Conservation (phyloP, 2,888 invertebrate genomes). For the Ophion costatus region DNA sequence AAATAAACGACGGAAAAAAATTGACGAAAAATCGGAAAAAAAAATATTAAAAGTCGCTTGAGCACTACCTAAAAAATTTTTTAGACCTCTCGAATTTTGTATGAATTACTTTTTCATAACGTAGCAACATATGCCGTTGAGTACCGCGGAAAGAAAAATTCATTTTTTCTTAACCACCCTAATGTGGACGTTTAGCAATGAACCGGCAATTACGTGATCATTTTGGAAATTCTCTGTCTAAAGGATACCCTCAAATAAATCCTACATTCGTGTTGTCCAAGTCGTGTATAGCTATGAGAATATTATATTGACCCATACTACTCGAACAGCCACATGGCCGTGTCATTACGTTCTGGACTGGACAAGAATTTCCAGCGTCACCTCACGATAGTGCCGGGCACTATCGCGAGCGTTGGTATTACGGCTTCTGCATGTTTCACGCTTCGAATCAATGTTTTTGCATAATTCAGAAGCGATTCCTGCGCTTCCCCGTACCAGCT, state of each 20-base stretch:
- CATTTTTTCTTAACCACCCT: too few species aligned
- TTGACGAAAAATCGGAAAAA: too few species aligned
- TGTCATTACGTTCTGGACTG: constrained; percentile 63
- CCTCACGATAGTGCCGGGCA: constrained; percentile 1
- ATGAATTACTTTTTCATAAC: too few species aligned
- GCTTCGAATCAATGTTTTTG: constrained; percentile 77
- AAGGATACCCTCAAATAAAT: constrained; percentile 73
- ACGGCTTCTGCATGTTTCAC: constrained; percentile 67
- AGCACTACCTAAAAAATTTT: too few species aligned
- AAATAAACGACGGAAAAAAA: too few species aligned
- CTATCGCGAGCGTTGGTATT: constrained; percentile 27
- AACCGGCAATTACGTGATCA: constrained; percentile 45
- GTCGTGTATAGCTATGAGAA: neutral
- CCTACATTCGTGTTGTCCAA: constrained; percentile 61
- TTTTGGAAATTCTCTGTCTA: constrained; percentile 65
- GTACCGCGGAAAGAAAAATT: too few species aligned
- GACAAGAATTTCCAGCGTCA: constrained; percentile 44
- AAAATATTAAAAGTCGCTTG: too few species aligned
- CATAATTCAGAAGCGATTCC: constrained; percentile 75
- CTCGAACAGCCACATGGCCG: constrained; percentile 8
- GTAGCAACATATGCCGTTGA: too few species aligned
- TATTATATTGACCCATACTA: neutral
- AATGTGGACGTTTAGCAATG: constrained; percentile 6
- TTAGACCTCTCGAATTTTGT: too few species aligned
- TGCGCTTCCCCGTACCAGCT: constrained; percentile 25